phyloP scores from a whole-genome alignment of 2,888 invertebrate genomes.

The Heteromyza rotundicornis region DNA sequence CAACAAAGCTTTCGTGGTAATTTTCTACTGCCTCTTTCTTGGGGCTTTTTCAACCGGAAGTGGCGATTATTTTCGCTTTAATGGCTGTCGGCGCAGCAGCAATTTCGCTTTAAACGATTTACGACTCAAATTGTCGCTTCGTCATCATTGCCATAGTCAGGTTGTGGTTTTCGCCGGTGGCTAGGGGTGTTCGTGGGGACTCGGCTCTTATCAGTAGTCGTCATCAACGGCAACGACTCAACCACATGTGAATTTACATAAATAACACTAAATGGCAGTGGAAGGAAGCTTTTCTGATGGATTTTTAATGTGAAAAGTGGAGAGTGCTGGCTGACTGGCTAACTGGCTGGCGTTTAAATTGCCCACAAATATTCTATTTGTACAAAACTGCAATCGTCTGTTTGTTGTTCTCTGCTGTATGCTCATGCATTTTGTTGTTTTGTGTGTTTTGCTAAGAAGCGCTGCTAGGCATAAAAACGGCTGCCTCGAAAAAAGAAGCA shows the following conservation, averaged over 20 bases:
- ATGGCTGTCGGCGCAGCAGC: constrained; percentile 22
- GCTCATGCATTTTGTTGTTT: constrained; percentile 12
- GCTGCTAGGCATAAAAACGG: not conserved
- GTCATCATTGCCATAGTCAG: no score
- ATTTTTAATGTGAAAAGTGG: constrained; percentile 1
- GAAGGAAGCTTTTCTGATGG: not conserved
- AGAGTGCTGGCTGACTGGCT: not conserved
- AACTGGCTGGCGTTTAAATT: not conserved
- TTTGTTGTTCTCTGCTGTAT: not conserved
- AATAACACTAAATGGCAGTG: not conserved
- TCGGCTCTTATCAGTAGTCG: not conserved
- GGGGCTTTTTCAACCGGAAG: no score
- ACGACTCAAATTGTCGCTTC: no score
- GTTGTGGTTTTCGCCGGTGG: no score
- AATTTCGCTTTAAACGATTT: constrained; percentile 15
- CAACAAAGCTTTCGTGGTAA: constrained; percentile 14
- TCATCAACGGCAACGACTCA: not conserved
- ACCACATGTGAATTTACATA: constrained; percentile 13
- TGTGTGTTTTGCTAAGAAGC: constrained; percentile 11
- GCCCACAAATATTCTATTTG: no score
- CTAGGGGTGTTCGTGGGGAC: not conserved
- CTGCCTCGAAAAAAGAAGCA: not conserved
- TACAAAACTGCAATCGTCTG: not conserved
- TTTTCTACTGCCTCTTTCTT: constrained; percentile 17
- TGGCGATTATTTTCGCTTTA: constrained; percentile 34